Percentiles rank a stretch among this genome's conserved stretches.
Evolutionary conservation across 2,888 invertebrate species (phyloP).

Genomic region (Notodonta dromedarius): DNA sequence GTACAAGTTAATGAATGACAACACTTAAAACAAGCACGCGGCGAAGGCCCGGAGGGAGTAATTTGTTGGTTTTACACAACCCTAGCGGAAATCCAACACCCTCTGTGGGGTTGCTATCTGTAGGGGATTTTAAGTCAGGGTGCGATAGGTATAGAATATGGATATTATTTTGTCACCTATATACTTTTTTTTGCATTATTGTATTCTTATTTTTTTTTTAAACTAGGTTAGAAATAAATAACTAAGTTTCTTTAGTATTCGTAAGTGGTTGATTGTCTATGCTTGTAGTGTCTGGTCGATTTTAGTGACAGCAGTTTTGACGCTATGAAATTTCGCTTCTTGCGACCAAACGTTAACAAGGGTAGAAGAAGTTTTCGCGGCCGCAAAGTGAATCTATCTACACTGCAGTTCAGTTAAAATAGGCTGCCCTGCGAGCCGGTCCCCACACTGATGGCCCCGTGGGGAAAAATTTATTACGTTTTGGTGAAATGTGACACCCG

Average conservation of each 20-base stretch:
- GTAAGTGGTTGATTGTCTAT: too few relatives aligned
- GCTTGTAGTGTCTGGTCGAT: too few relatives aligned
- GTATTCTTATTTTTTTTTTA: too few relatives aligned
- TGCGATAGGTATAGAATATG: background rate
- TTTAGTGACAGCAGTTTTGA: too few relatives aligned
- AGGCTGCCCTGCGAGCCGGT: background rate
- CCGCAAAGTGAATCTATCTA: too few relatives aligned
- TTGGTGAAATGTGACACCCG: slow-evolving; percentile 6
- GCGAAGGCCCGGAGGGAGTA: background rate
- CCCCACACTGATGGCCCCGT: background rate
- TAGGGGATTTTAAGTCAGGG: background rate
- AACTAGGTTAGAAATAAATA: too few relatives aligned
- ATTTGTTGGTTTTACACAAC: background rate
- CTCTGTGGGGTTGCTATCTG: background rate
- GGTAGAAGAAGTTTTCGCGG: too few relatives aligned
- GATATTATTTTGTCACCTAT: too few relatives aligned
- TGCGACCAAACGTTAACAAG: too few relatives aligned
- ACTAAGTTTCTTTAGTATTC: too few relatives aligned
- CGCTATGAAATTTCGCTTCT: too few relatives aligned
- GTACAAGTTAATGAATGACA: slow-evolving; percentile 4
- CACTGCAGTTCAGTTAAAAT: background rate
- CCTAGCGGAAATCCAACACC: background rate
- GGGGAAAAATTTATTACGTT: slow-evolving; percentile 6
- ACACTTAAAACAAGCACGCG: background rate
- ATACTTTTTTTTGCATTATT: too few relatives aligned